Percentiles rank a stretch among this genome's conserved stretches.
phyloP scores from a whole-genome alignment of 2,797 vertebrate species.

The Chromobotia macracanthus region DNA sequence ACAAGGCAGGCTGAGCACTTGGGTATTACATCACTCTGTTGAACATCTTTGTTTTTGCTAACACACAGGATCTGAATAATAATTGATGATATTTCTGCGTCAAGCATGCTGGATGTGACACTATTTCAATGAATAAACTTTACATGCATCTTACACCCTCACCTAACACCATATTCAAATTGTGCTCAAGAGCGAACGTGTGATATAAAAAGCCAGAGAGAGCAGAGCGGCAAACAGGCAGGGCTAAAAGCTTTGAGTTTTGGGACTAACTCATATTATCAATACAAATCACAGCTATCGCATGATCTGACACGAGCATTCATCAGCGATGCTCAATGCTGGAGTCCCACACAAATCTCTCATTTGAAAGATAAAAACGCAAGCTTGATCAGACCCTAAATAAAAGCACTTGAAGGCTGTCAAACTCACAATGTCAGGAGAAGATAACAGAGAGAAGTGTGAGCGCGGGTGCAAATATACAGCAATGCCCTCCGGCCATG shows the following conservation, averaged over 20 bases:
- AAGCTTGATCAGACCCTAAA: not conserved
- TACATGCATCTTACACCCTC: conserved; percentile 1
- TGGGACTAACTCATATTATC: conserved; percentile 11
- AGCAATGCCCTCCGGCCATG: conserved; percentile 41
- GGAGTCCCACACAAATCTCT: conserved; percentile 1
- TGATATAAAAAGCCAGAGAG: conserved; percentile 27
- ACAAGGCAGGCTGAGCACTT: not conserved
- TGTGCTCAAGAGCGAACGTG: conserved; percentile 7
- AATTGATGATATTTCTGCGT: not conserved
- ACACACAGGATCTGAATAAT: not conserved
- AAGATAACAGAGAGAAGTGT: conserved; percentile 5
- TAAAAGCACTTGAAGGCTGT: conserved; percentile 26
- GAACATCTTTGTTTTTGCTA: not conserved
- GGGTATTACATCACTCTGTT: conserved; percentile 6
- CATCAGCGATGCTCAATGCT: not conserved
- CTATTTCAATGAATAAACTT: not conserved
- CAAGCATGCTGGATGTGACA: not conserved
- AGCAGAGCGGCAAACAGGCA: not conserved
- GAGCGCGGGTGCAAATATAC: conserved; percentile 1
- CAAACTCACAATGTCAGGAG: not conserved
- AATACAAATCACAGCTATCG: not conserved
- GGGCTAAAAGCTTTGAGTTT: conserved; percentile 16
- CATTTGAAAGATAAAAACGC: not conserved
- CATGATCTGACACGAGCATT: conserved; percentile 17
- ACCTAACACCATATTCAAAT: conserved; percentile 38